Evolutionary conservation across 2,888 invertebrate genomes (phyloP), one percentile per base, ranked within the genome.

Genomic region (Cephus nigrinus): DNA sequence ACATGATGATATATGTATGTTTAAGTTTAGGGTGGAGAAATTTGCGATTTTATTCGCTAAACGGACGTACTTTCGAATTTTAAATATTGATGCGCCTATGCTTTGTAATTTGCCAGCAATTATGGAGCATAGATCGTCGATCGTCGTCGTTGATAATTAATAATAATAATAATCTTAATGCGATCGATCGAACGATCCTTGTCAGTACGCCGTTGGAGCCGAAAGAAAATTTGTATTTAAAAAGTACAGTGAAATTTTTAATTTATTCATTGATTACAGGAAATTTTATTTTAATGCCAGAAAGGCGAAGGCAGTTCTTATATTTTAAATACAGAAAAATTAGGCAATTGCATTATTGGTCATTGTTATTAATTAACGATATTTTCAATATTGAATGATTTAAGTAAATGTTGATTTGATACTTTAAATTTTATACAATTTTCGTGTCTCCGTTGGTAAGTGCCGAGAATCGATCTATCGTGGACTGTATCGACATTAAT

Each of bases 91-190:
- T 55, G 76, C 76, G 81, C 80, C 80, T 80, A 79, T 79, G 84
- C 81, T 84, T 84, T 84, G 78, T 82, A 74, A 83, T 78, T 81
- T 83, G 83, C 82, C 80, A 84, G 83, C 84, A 84, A 84, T 84
- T 84, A 83, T 84, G 83, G 82, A 73, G 55, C 55, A 55, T 55
- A 55, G 55, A 55, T 55, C 23, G 55, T 55, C 55, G 23, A 55
- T 55, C 55, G 23, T 23, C 55, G 55, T 55, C 55, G 23, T 55
- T 55, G 2, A 15, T 40, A 15, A 40, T 40, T 40, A 5, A 40
- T 40, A 36, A 36, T 36, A 36, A 35, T 35, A 35, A 35, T 35
- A 35, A 35, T 35, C 34, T 34, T 15, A 55, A 55, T 55, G 55
- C 23, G 55, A 55, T 55, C 23, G 55, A 55, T 55, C 55, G 23